A percentile compares a stretch with the other conserved stretches of the same genome.
These are phyloP conservation scores for Sesamia inferens DNA, from an alignment of 2,888 invertebrate species.

Conservation along the genomic window DNA sequence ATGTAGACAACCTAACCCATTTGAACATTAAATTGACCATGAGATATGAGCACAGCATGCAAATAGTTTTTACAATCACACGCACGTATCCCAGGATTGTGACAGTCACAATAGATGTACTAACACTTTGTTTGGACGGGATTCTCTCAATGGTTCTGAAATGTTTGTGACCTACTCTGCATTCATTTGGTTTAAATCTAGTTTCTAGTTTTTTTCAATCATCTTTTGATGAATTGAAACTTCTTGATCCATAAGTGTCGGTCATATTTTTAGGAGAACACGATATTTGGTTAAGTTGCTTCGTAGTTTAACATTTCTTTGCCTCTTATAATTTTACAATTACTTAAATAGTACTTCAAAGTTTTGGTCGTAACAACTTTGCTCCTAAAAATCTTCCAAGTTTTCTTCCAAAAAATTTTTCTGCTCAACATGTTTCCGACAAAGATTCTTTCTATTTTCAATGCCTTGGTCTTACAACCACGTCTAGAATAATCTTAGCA, in stretches of 20 bases:
- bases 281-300: background rate
- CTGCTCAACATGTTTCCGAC: background rate
- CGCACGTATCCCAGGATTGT: conserved; percentile 48
- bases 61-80: conserved; percentile 33
- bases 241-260: background rate
- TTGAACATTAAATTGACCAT: conserved; percentile 55
- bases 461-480: conserved; percentile 1
- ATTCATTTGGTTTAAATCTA: conserved; percentile 21
- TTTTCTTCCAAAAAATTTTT: background rate
- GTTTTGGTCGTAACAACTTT: background rate
- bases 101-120: conserved; percentile 45
- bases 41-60: conserved; percentile 36
- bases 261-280: background rate
- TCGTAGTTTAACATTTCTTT: background rate
- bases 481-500: conserved; percentile 18
- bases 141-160: conserved; percentile 35
- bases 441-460: background rate
- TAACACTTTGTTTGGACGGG: conserved; percentile 28
- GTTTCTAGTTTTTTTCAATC: conserved; percentile 8
- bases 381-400: background rate
- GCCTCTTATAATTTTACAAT: background rate
- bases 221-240: background rate
- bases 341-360: too few relatives aligned
- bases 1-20: conserved; percentile 31
- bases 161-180: conserved; percentile 29